Conservation (phyloP, 2,797 vertebrate genomes). For the Parotocinclus haroldoi region DNA sequence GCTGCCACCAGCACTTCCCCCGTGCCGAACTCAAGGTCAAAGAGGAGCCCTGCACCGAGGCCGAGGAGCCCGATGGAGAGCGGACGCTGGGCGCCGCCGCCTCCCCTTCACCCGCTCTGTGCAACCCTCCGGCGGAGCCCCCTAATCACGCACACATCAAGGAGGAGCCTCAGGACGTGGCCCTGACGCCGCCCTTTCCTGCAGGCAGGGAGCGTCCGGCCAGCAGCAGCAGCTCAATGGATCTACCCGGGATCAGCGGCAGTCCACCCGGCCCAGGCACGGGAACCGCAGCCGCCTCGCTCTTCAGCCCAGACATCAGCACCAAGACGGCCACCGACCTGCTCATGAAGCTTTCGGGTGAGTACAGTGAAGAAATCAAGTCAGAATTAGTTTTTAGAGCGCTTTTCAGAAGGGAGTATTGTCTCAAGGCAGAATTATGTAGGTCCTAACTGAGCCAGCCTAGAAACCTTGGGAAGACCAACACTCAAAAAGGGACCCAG, state of each 20-base stretch:
- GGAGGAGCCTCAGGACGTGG: slow-evolving; percentile 89
- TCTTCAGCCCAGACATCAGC: slow-evolving; percentile 96
- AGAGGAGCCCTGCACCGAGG: slow-evolving; percentile 91
- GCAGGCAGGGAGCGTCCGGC: slow-evolving; percentile 81
- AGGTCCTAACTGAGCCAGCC: too few species aligned
- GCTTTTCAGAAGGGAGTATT: too few species aligned
- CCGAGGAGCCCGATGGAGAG: slow-evolving; percentile 84
- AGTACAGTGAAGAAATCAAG: too few species aligned
- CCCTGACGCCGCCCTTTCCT: slow-evolving; percentile 78
- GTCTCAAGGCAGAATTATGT: too few species aligned
- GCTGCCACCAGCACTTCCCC: slow-evolving; percentile 98
- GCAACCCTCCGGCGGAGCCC: slow-evolving; percentile 68
- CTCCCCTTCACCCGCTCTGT: slow-evolving; percentile 71
- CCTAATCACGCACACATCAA: slow-evolving; percentile 86
- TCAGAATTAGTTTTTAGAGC: too few species aligned
- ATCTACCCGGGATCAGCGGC: slow-evolving; percentile 72
- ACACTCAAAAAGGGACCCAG: too few species aligned
- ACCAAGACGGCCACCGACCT: slow-evolving; percentile 98
- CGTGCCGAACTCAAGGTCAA: slow-evolving; percentile 95
- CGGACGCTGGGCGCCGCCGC: slow-evolving; percentile 61
- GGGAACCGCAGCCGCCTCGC: slow-evolving; percentile 75
- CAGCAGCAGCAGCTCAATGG: slow-evolving; percentile 80
- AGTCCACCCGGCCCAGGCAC: slow-evolving; percentile 67
- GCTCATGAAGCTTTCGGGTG: slow-evolving; percentile 99
- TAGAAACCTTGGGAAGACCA: too few species aligned